A percentile compares a stretch with the other conserved stretches of the same genome.
Evolutionary conservation across 2,888 invertebrate genomes (phyloP).

Genomic region (Synanthedon tipuliformis): DNA sequence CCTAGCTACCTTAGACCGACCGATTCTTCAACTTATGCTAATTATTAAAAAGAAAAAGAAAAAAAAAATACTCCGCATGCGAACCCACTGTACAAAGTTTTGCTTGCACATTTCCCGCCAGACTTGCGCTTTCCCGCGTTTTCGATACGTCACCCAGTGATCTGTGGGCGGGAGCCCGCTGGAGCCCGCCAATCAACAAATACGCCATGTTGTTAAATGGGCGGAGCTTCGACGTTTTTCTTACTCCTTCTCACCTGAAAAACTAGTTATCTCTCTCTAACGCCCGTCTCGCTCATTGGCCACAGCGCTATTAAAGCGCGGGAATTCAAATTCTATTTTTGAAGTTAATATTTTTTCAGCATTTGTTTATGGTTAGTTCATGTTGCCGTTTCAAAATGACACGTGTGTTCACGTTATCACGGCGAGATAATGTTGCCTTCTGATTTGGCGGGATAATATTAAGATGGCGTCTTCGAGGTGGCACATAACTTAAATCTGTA

Average conservation of each 20-base stretch:
- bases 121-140: constrained; percentile 36
- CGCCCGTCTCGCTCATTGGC: constrained; percentile 54
- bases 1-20: too few relatives aligned
- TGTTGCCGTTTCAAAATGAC: constrained; percentile 23
- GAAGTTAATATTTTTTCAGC: constrained; percentile 66
- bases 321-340: constrained; percentile 68
- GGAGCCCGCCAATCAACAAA: constrained; percentile 70
- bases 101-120: constrained; percentile 3
- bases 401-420: constrained; percentile 28
- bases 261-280: constrained; percentile 37
- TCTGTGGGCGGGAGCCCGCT: constrained; percentile 37
- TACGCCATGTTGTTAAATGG: constrained; percentile 76
- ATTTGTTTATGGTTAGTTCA: constrained; percentile 42
- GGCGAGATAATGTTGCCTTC: constrained; percentile 16
- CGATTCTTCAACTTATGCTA: too few relatives aligned
- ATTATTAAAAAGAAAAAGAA: too few relatives aligned
- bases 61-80: background rate
- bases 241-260: constrained; percentile 34
- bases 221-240: constrained; percentile 55
- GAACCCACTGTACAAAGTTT: background rate
- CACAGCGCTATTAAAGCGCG: constrained; percentile 62
- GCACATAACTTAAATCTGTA: constrained; percentile 51
- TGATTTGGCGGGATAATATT: constrained; percentile 32
- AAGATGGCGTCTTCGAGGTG: constrained; percentile 29
- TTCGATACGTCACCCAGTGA: constrained; percentile 27